Evolutionary conservation across 2,113 vertebrate species (phyloP).

Genomic region (Hemiprocne comata): DNA sequence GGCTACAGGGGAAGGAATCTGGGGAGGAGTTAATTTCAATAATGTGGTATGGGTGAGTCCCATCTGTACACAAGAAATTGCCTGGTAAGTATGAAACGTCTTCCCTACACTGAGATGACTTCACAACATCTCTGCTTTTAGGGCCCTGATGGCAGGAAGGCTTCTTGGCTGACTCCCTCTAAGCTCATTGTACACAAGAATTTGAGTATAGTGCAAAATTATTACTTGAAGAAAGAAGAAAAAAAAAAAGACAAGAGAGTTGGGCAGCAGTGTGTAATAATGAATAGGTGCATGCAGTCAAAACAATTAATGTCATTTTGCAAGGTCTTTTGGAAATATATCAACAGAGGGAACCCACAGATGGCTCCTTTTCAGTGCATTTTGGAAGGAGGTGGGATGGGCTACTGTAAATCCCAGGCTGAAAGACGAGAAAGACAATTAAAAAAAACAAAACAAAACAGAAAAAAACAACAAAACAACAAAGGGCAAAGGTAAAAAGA

Average conservation of each 20-base stretch:
- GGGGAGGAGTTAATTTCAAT: background rate
- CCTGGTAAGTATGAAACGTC: background rate
- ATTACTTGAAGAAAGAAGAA: background rate
- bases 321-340: slow-evolving; percentile 73
- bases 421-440: background rate
- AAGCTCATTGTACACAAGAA: background rate
- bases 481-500: fast-evolving
- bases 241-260: background rate
- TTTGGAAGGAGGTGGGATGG: slow-evolving; percentile 53
- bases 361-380: slow-evolving; percentile 68
- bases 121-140: background rate
- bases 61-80: background rate
- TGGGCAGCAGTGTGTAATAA: slow-evolving; percentile 23
- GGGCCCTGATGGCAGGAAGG: background rate
- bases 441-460: background rate
- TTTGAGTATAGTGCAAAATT: background rate
- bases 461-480: no score
- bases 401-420: slow-evolving; percentile 13
- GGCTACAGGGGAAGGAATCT: background rate
- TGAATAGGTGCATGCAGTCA: slow-evolving; percentile 64
- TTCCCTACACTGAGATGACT: background rate
- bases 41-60: background rate
- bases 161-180: background rate
- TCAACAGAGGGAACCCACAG: slow-evolving; percentile 72
- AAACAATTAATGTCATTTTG: slow-evolving; percentile 74